Conservation (phyloP, 1,140 invertebrate species). For the Ctenoplectra terminalis region DNA sequence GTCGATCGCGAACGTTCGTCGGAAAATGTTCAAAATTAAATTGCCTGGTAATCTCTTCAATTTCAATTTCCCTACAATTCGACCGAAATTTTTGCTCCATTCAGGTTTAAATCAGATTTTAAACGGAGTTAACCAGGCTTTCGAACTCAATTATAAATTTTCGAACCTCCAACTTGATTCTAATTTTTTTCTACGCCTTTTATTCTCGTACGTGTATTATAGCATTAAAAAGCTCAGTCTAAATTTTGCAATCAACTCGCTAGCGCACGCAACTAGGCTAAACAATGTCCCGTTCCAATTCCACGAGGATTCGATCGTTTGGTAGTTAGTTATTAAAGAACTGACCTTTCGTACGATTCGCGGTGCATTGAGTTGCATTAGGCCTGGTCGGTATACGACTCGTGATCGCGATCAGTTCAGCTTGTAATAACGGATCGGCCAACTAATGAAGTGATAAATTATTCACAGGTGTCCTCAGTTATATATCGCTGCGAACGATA, state of each 20-base stretch:
- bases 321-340: constrained; percentile 65
- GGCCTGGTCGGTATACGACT: neutral
- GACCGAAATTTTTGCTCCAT: too few relatives aligned
- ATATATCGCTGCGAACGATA: constrained; percentile 42
- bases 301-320: constrained; percentile 64
- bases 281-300: constrained; percentile 50
- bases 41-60: neutral
- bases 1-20: neutral
- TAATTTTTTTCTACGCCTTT: neutral
- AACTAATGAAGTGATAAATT: constrained; percentile 64
- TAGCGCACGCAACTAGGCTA: constrained; percentile 30
- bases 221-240: neutral
- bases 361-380: constrained; percentile 37
- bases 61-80: neutral
- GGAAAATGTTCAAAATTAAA: neutral
- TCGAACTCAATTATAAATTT: too few relatives aligned
- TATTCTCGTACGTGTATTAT: neutral
- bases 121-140: too few relatives aligned
- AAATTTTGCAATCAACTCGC: neutral
- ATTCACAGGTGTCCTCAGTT: constrained; percentile 58
- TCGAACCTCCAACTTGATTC: neutral
- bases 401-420: constrained; percentile 41
- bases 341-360: constrained; percentile 59
- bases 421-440: constrained; percentile 45
- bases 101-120: too few relatives aligned